Conservation (phyloP, 2,888 invertebrate genomes). For the Trichogramma evanescens region DNA sequence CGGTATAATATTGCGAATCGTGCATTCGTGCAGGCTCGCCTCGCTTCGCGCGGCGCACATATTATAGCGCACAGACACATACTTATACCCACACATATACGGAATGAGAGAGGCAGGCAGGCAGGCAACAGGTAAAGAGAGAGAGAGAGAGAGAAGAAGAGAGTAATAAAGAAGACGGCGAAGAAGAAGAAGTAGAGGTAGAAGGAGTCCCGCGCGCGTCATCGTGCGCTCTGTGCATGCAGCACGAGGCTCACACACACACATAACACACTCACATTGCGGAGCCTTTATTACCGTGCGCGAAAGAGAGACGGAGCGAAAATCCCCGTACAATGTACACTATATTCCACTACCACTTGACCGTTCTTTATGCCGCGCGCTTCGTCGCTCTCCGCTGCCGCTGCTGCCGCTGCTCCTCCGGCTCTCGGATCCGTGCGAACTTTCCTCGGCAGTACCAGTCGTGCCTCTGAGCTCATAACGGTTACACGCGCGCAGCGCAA, state of each 20-base stretch:
- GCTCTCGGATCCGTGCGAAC: too few species aligned
- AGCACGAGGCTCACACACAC: background rate
- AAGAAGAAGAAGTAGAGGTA: slow-evolving; percentile 4
- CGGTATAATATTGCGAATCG: slow-evolving; percentile 30
- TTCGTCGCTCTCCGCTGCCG: too few species aligned
- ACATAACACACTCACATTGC: background rate
- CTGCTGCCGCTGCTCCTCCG: too few species aligned
- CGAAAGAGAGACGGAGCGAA: too few species aligned
- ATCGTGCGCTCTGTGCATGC: background rate
- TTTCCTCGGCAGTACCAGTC: too few species aligned
- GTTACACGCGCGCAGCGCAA: too few species aligned
- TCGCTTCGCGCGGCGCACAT: background rate
- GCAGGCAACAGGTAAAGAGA: slow-evolving; percentile 5
- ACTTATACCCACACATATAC: background rate
- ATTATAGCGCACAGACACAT: slow-evolving; percentile 1
- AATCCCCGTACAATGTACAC: too few species aligned
- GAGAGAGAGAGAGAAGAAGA: slow-evolving; percentile 6
- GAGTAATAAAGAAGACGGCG: slow-evolving; percentile 14
- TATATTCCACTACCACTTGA: too few species aligned
- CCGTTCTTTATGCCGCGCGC: too few species aligned
- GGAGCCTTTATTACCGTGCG: background rate
- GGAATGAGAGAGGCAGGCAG: slow-evolving; percentile 6
- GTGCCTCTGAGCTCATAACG: too few species aligned
- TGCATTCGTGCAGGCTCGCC: too few species aligned
- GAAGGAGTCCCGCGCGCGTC: slow-evolving; percentile 1